These are phyloP conservation scores for Erethizon dorsatum DNA, from an alignment of 2,797 vertebrate species.

Conservation along the genomic window DNA sequence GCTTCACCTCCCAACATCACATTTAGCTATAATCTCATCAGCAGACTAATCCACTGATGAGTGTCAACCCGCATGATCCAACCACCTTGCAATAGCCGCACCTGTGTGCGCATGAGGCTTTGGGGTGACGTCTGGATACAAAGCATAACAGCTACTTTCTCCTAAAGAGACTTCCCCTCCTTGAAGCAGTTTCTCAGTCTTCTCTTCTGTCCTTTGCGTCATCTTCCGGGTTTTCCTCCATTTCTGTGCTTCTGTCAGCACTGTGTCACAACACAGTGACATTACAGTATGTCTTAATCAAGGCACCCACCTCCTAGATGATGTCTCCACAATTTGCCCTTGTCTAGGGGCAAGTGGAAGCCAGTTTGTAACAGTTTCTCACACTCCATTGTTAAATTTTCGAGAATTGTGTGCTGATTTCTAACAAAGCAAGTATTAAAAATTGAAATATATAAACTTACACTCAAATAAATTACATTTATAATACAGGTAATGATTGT, in stretches of 20 bases:
- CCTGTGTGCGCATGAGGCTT: background rate
- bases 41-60: too few species aligned
- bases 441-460: background rate
- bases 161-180: background rate
- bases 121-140: background rate
- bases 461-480: background rate
- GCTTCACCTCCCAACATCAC: background rate
- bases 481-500: conserved; percentile 8
- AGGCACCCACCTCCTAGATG: background rate
- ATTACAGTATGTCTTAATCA: background rate
- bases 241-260: background rate
- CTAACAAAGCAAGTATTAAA: conserved; percentile 30
- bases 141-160: background rate
- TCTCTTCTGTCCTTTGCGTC: background rate
- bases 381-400: background rate
- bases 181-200: background rate
- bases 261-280: background rate
- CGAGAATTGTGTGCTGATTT: background rate
- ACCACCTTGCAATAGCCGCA: background rate
- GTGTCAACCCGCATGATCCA: background rate
- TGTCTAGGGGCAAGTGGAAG: background rate
- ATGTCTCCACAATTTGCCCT: background rate
- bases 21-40: background rate
- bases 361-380: background rate
- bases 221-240: background rate